Evolutionary conservation across 2,888 invertebrate species (phyloP).

Genomic region (Parnassius apollo): DNA sequence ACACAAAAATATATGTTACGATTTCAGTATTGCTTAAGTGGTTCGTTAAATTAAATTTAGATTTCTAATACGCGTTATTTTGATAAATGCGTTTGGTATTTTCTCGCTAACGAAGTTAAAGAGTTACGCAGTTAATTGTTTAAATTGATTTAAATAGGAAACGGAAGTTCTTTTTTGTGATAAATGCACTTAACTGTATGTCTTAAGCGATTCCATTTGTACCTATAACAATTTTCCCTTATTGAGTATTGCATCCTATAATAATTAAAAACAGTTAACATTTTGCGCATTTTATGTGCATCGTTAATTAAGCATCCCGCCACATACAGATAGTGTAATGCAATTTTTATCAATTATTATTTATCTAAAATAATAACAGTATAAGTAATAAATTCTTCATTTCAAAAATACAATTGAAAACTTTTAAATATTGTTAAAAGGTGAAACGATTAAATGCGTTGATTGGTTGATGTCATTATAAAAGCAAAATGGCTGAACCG

Average conservation of each 20-base stretch:
- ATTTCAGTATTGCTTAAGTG: too few relatives aligned
- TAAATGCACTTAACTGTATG: slow-evolving; percentile 10
- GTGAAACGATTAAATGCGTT: too few relatives aligned
- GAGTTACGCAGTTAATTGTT: slow-evolving; percentile 9
- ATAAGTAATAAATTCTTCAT: background rate
- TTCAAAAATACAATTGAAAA: background rate
- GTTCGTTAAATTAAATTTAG: background rate
- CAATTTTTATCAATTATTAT: background rate
- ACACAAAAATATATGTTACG: too few relatives aligned
- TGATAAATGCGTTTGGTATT: slow-evolving; percentile 5
- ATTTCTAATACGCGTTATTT: slow-evolving; percentile 16
- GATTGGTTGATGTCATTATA: too few relatives aligned
- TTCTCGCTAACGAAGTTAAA: slow-evolving; percentile 15
- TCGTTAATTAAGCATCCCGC: slow-evolving; percentile 1
- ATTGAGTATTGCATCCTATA: slow-evolving; percentile 6
- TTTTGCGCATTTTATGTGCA: background rate
- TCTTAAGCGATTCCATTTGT: slow-evolving; percentile 14
- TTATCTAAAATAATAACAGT: background rate
- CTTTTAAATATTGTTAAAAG: too few relatives aligned
- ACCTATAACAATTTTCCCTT: slow-evolving; percentile 7
- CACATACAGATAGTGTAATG: too few relatives aligned
- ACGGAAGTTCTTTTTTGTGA: slow-evolving; percentile 17
- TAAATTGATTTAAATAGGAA: slow-evolving; percentile 20
- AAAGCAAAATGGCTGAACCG: too few relatives aligned
- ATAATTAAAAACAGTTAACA: background rate